A percentile compares a stretch with the other conserved stretches of the same genome.
phyloP scores from a whole-genome alignment of 1,140 invertebrate species.

The Sinonovacula constricta region DNA sequence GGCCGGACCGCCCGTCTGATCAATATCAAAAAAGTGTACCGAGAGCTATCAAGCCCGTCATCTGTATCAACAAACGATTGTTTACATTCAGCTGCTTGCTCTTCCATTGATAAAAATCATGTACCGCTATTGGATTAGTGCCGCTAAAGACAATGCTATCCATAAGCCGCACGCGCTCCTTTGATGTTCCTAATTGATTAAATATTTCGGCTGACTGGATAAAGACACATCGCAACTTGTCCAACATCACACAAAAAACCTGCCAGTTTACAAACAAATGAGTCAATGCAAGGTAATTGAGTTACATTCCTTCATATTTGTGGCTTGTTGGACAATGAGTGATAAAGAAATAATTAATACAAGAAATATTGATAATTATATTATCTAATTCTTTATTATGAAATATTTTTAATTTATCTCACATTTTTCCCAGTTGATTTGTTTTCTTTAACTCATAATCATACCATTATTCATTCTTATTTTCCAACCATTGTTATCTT shows the following conservation, averaged over 20 bases:
- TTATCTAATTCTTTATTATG: too few species aligned
- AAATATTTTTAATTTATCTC: too few species aligned
- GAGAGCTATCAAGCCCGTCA: background rate
- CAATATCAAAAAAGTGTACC: background rate
- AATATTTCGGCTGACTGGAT: background rate
- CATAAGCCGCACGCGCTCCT: background rate
- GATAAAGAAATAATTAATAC: too few species aligned
- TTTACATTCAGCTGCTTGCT: background rate
- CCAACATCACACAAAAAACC: background rate
- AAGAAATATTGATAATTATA: too few species aligned
- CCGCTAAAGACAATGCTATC: background rate
- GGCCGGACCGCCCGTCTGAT: background rate
- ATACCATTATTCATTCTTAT: too few species aligned
- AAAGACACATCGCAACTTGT: background rate
- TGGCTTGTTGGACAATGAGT: too few species aligned
- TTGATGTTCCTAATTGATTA: background rate
- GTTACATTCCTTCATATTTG: too few species aligned
- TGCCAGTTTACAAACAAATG: background rate
- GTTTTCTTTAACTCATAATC: too few species aligned
- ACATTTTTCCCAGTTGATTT: too few species aligned
- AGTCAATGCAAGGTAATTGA: background rate
- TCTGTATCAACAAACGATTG: background rate
- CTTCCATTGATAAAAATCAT: background rate
- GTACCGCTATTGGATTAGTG: too few species aligned
- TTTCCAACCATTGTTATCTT: too few species aligned